Percentiles rank a stretch among this genome's conserved stretches.
Conservation (phyloP, 2,797 vertebrate genomes). For the Adrianichthys oophorus region DNA sequence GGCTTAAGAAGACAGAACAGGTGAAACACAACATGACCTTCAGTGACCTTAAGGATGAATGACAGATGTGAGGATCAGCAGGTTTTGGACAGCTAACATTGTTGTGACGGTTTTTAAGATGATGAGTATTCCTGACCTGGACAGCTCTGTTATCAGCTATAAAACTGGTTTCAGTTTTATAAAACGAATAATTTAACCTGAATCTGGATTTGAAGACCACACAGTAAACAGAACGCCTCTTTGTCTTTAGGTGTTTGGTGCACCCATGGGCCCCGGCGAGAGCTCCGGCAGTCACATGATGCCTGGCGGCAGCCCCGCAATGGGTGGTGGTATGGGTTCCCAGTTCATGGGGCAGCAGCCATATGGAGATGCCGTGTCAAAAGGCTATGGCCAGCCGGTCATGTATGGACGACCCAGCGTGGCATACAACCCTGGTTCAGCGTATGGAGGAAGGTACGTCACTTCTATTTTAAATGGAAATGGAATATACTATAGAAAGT, state of each 20-base stretch:
- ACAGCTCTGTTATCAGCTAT: too few relatives aligned
- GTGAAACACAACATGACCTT: too few relatives aligned
- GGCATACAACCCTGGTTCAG: constrained; percentile 64
- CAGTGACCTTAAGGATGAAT: too few relatives aligned
- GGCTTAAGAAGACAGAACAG: too few relatives aligned
- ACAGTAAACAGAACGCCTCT: background rate
- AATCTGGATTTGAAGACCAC: background rate
- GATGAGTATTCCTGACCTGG: too few relatives aligned
- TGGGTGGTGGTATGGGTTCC: constrained; percentile 80
- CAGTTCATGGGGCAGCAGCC: constrained; percentile 90
- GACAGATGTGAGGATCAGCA: too few relatives aligned
- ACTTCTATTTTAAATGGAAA: background rate
- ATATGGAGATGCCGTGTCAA: constrained; percentile 81
- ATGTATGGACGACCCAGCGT: constrained; percentile 84
- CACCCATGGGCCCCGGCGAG: constrained; percentile 90
- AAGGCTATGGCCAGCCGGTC: constrained; percentile 86
- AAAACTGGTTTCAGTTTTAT: too few relatives aligned
- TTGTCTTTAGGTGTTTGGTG: constrained; percentile 84
- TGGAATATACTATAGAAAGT: too few relatives aligned
- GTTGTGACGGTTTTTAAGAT: too few relatives aligned
- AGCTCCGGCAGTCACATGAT: constrained; percentile 89
- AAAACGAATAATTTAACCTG: too few relatives aligned
- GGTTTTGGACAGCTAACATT: too few relatives aligned
- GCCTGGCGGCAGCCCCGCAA: constrained; percentile 82
- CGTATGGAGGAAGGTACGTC: constrained; percentile 74